Base-by-base conservation (phyloP, 2,113 vertebrate species). In the Grammomys surdaster region DNA sequence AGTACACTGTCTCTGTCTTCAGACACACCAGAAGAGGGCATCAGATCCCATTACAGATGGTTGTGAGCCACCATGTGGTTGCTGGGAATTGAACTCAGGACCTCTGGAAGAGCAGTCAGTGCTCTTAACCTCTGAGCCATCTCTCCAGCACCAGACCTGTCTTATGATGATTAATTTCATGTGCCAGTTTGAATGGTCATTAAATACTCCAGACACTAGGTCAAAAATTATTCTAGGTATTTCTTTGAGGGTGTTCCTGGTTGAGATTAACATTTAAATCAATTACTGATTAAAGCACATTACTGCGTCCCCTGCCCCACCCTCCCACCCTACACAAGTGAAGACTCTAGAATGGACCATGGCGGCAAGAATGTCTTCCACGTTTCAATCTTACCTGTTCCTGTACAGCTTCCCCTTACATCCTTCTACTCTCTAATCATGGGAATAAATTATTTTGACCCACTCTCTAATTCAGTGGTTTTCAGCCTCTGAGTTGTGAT, bases 311-410 rank as follows among this genome's bases (percentile, higher is more conserved):
- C 65, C 65, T 14, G 12, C 28, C 65, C 65, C 9, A 12, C 10
- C 24, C 28, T 60, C 28, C 65, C 31, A 69, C 31, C 31, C 13
- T 2, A 65, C 40, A 33, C 81, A 84, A 28, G 24, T 17, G 3
- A 84, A 84, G 33, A 40, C 69, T 60, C 9, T 10, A 40, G 72
- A 46, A 88, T 36, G 51, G 6, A 72, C 81, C 95, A 20, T 1
- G 9, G 24, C n/a, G 77, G 80, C 48, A 90, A 46, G 67, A 69
- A 48, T 7, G 1, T 43, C 94, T 88, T 93, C 67, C 14, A 36
- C 69, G 70, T 51, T 65, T 88, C 87, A 43, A 81, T 81, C 81
- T 93, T 69, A 84, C 80, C 67, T 82, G 67, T 43, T n/a, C 85
- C 54, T 54, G 76, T 80, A 33, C 70, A 40, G 73, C 63, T 46